Evolutionary conservation across 2,888 invertebrate genomes (phyloP).

Genomic region (Kuschelorhynchus macadamiae): DNA sequence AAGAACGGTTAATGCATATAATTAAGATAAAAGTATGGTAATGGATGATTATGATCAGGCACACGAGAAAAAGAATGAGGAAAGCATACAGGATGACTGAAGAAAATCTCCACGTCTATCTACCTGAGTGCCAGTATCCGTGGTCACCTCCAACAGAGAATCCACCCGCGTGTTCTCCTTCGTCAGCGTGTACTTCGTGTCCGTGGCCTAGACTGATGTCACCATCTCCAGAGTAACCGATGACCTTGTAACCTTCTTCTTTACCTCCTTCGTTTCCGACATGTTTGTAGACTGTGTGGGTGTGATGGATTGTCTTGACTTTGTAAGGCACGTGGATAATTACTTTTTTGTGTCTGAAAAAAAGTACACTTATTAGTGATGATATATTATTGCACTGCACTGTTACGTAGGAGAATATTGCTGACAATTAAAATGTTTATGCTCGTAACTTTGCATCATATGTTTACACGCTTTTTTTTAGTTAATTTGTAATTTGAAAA

Average conservation of each 20-base stretch:
- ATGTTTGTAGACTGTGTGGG: conserved; percentile 83
- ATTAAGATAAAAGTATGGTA: too few relatives aligned
- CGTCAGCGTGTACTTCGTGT: conserved; percentile 55
- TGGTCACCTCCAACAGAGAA: conserved; percentile 59
- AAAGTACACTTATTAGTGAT: too few relatives aligned
- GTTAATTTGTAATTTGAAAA: too few relatives aligned
- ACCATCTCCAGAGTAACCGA: conserved; percentile 76
- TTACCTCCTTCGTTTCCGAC: conserved; percentile 71
- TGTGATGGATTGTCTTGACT: conserved; percentile 83
- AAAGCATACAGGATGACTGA: too few relatives aligned
- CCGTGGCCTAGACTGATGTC: conserved; percentile 65
- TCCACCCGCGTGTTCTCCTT: conserved; percentile 56
- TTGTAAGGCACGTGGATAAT: conserved; percentile 85
- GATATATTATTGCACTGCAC: too few relatives aligned
- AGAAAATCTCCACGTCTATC: conserved; percentile 30
- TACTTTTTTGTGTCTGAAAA: conserved; percentile 75
- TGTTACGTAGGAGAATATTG: too few relatives aligned
- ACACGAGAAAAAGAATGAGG: too few relatives aligned
- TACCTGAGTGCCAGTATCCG: conserved; percentile 56
- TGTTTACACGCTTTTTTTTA: too few relatives aligned
- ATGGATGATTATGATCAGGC: too few relatives aligned
- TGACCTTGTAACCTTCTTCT: conserved; percentile 77
- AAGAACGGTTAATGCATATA: too few relatives aligned
- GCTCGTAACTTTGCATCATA: too few relatives aligned
- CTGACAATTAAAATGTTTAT: too few relatives aligned